phyloP scores from a whole-genome alignment of 2,888 invertebrate genomes.

The Ceramica pisi region DNA sequence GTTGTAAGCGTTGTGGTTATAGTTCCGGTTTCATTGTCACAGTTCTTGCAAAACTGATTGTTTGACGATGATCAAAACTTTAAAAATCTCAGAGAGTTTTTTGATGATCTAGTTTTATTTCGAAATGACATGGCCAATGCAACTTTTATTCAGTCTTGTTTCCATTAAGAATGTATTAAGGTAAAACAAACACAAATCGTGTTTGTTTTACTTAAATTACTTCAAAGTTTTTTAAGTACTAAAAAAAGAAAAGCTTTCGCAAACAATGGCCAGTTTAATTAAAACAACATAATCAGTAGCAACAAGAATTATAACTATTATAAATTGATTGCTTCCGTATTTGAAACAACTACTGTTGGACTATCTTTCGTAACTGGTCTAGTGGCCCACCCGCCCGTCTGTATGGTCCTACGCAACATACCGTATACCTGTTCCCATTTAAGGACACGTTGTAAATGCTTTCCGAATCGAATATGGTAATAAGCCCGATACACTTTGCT shows the following conservation, averaged over 20 bases:
- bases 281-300: constrained; percentile 24
- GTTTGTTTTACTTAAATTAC: not conserved
- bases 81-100: not conserved
- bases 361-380: constrained; percentile 64
- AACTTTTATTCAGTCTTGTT: too few relatives aligned
- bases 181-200: too few relatives aligned
- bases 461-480: constrained; percentile 72
- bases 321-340: constrained; percentile 59
- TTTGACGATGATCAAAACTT: too few relatives aligned
- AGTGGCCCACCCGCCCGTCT: constrained; percentile 70
- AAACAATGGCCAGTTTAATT: constrained; percentile 24
- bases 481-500: constrained; percentile 66
- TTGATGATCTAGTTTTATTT: not conserved
- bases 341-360: constrained; percentile 38
- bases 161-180: not conserved
- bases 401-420: constrained; percentile 68
- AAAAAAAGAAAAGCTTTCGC: not conserved
- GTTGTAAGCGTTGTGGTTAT: too few relatives aligned
- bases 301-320: constrained; percentile 30
- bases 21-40: not conserved
- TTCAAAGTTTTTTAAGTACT: too few relatives aligned
- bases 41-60: not conserved
- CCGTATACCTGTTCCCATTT: constrained; percentile 66
- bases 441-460: constrained; percentile 70
- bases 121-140: not conserved